Evolutionary conservation across 2,888 invertebrate genomes (phyloP), one percentile per base, ranked within the genome.

Genomic region (Sepioteuthis lessoniana): DNA sequence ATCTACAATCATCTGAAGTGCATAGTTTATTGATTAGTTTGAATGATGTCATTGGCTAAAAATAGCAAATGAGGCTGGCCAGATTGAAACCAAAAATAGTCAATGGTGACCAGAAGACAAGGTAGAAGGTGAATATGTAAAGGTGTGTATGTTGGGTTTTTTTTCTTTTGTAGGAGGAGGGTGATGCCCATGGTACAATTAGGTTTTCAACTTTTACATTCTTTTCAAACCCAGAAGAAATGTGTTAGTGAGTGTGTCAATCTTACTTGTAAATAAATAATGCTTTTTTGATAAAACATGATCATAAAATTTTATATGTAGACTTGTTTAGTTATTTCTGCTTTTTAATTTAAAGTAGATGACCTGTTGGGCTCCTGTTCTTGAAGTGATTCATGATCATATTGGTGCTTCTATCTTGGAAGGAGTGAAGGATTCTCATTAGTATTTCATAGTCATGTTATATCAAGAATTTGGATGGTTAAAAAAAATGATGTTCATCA

Each of bases 21-120:
- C 76, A 76, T 76, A 76, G 76, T 76, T 35, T 76, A 76, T 76
- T 76, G 76, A 76, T 76, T 76, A 76, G 35, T 76, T 35, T 76
- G 76, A 76, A 76, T 76, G 76, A 76, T 76, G 76, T 76, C 76
- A 76, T 76, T 1, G 8, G 10, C 76, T 76, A 76, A 76, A 76
- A 76, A 76, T 76, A 76, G 76, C 76, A 76, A 76, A 76, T 76
- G 76, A 76, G 76, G n/a, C 76, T 76, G 76, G 35, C 35, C 76
- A 76, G 16, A 76, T 76, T 76, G 76, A n/a, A 76, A 35, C 76
- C 76, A 76, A 76, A 76, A 76, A 76, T 76, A 76, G 76, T 76
- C 76, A 76, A 76, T 76, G n/a, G n/a, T 76, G n/a, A 76, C 76
- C 35, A 35, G 19, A 35, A 76, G 76, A 76, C 31, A 60, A 60